Base-by-base conservation (phyloP, 1,140 invertebrate genomes). In the Drosophila nigrodunni region DNA sequence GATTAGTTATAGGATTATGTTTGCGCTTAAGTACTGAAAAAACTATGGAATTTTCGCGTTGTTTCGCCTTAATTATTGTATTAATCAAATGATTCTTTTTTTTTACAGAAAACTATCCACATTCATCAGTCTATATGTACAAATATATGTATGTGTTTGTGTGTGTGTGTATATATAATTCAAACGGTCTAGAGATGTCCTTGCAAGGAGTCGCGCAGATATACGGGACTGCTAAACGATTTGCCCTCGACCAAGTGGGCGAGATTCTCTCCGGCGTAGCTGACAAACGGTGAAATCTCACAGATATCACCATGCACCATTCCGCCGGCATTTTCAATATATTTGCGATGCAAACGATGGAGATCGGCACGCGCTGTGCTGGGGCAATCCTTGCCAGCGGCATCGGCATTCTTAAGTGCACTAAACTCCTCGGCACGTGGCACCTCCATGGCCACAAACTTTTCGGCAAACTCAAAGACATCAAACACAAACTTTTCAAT, bases 401-500 rank as follows among this genome's bases (percentile, higher is more conserved):
- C 93, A 92, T 99, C 97, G 3, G 96, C 94, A 94, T 99, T 99
- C 92, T 99, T 99, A 71, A 99, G 92, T 0, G 99, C 98, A 86
- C 98, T 98, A 92, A 99, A 99, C 92, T 99, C 99, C 67, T 97
- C 96, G 79, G 98, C 96, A 54, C 98, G 94, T 0, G 96, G 94
- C 0, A 98, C 98, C 94, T 99, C 97, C 96, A 98, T 98, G 3
- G 97, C 97, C 15, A 96, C 97, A 90, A 99, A 98, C 78, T 96
- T 96, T 92, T 96, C 95, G 0, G 98, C 95, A 92, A 98, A 98
- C 83, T 97, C 96, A 92, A 99, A 99, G 0, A 99, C 98, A 93
- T 99, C 99, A 92, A 99, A 99, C 2, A 99, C 96, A 93, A 99
- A 99, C 93, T 99, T 99, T 86, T 99, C 99, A 92, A 99, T 97